Evolutionary conservation across 2,888 invertebrate species (phyloP), one percentile per base, ranked within the genome.

Genomic region (Stramonita haemastoma): DNA sequence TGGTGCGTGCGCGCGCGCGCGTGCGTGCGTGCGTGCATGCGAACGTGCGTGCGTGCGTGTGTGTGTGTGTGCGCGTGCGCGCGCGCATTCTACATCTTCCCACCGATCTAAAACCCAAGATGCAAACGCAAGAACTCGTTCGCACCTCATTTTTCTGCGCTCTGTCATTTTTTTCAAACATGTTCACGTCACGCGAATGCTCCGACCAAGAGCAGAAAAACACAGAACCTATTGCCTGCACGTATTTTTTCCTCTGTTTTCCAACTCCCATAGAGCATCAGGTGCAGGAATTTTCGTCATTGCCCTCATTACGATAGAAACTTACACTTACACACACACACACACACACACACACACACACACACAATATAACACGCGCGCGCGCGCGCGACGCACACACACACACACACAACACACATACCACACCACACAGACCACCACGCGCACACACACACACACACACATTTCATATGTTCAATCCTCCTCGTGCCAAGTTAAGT

Each of bases 31-130:
- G 70, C 22, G 70, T 22, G 11, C 26, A 22, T 70, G 70, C 5
- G 70, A 22, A 26, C 5, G 15, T 11, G 70, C 5, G 22, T 11
- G 70, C 22, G 70, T 70, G 70, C 22, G 85, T 85, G 85, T 85
- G 85, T 85, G 85, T 85, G 85, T 85, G 85, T 85, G 85, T 85
- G 85, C 46, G 85, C 46, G 56, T 57, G 56, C 46, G 57, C 6
- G 26, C 6, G 57, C 46, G 57, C 46, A 13, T 56, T 17, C 57
- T 17, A 57, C 57, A 57, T 17, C 57, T 22, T 22, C 60, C 60
- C 13, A 1, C 60, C 60, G 17, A 1, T 60, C 60, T 22, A 60
- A 60, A 15, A 60, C 17, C 60, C 15, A 15, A 60, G 17, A 60
- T 22, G 22, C 60, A 60, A 15, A 60, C 60, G 13, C 13, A 60